Evolutionary conservation across 2,113 vertebrate species (phyloP).

Genomic region (Thalassoma bifasciatum): DNA sequence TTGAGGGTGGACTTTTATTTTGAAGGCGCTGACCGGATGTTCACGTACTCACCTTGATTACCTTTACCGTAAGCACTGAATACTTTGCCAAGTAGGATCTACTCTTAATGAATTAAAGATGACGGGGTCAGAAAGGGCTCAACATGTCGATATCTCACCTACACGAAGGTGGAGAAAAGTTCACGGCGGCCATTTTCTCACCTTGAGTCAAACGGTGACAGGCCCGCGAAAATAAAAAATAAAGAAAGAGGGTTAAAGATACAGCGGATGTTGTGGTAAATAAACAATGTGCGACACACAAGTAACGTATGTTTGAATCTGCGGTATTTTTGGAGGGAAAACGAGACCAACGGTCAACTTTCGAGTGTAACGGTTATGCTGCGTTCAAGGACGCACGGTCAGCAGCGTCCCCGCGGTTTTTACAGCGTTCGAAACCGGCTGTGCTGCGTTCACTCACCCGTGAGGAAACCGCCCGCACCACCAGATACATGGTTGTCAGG

Average conservation of each 20-base stretch:
- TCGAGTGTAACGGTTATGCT: not conserved
- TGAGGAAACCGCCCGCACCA: constrained; percentile 76
- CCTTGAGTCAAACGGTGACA: not conserved
- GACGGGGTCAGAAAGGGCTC: constrained; percentile 27
- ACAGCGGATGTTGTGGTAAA: not conserved
- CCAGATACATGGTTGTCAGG: constrained; percentile 83
- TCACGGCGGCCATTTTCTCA: constrained; percentile 28
- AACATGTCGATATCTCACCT: not conserved
- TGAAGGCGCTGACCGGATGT: constrained; percentile 25
- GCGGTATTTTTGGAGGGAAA: no score
- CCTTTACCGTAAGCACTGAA: not conserved
- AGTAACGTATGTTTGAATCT: not conserved
- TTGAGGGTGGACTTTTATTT: constrained; percentile 31
- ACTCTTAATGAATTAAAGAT: constrained; percentile 49
- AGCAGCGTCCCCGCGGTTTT: constrained; percentile 4
- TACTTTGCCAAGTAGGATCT: not conserved
- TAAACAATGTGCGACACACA: not conserved
- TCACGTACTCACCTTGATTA: fast-evolving
- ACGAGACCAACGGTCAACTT: fast-evolving
- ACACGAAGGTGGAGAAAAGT: not conserved
- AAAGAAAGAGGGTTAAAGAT: no score
- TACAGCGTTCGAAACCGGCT: not conserved
- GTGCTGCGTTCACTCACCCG: constrained; percentile 73
- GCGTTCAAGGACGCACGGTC: constrained; percentile 51
- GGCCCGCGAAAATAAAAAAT: not conserved